Percentiles rank a stretch among this genome's conserved stretches.
Conservation (phyloP, 2,113 vertebrate species). For the Columba janthina region DNA sequence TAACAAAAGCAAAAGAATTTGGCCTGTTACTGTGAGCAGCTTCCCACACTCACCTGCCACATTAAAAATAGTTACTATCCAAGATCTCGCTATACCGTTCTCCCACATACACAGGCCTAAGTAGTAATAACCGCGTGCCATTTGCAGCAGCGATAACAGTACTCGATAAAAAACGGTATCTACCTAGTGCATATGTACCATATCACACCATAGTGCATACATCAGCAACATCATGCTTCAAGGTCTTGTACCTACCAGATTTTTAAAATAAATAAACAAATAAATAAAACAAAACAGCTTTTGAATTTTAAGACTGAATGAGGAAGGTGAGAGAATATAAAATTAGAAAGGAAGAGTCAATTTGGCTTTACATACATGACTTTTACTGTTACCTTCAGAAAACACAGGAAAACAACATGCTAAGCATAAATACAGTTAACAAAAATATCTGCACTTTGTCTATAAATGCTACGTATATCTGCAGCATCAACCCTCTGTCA, state of each 20-base stretch:
- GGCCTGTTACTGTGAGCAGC: conserved; percentile 19
- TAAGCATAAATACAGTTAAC: not conserved
- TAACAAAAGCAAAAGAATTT: conserved; percentile 57
- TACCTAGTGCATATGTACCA: not conserved
- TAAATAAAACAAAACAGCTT: not conserved
- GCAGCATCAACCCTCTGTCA: not conserved
- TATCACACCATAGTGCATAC: fast-evolving
- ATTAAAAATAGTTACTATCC: conserved; percentile 43
- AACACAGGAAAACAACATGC: not conserved
- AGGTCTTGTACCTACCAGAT: not conserved
- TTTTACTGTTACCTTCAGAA: not conserved
- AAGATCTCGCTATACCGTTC: conserved; percentile 39
- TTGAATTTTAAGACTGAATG: not conserved
- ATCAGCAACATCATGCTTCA: not conserved
- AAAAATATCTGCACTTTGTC: not conserved
- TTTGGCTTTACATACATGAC: not conserved
- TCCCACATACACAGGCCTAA: not conserved
- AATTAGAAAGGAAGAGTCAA: not conserved
- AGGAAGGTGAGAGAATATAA: not conserved
- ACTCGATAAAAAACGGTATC: not conserved
- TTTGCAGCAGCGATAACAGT: not conserved
- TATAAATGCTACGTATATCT: not conserved
- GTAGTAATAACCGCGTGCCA: not conserved
- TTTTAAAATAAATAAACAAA: not conserved
- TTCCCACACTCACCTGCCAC: conserved; percentile 65